Conservation (phyloP, 2,113 vertebrate genomes). For the Chaetura pelagica region DNA sequence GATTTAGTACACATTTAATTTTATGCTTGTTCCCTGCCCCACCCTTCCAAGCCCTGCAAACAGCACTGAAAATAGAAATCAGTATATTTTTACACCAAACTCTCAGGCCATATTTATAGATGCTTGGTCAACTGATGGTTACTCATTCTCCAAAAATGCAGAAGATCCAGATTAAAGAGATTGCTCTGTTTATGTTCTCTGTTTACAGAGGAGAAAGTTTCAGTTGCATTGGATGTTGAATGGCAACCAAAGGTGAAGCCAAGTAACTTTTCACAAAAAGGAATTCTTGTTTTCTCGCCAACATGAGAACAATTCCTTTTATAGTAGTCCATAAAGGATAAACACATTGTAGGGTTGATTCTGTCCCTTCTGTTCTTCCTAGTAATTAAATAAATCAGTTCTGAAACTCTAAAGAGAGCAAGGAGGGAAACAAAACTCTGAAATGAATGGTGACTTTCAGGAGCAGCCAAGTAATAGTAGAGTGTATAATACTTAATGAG, state of each 20-base stretch:
- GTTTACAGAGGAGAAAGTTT: slow-evolving; percentile 47
- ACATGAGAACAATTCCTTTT: slow-evolving; percentile 60
- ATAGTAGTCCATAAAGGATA: slow-evolving; percentile 44
- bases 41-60: neutral
- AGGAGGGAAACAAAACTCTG: neutral
- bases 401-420: neutral
- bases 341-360: neutral
- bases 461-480: neutral
- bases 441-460: neutral
- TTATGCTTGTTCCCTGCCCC: neutral
- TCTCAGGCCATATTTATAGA: slow-evolving; percentile 12
- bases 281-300: slow-evolving; percentile 67
- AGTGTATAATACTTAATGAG: neutral
- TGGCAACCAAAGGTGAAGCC: slow-evolving; percentile 64
- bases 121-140: neutral
- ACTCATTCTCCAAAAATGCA: slow-evolving; percentile 14
- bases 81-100: neutral
- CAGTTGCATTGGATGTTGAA: slow-evolving; percentile 22
- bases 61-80: neutral
- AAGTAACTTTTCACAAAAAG: slow-evolving; percentile 52
- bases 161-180: slow-evolving; percentile 45
- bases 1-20: neutral
- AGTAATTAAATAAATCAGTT: neutral
- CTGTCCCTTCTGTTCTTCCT: neutral
- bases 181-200: slow-evolving; percentile 38